Evolutionary conservation across 2,113 vertebrate species (phyloP).

Genomic region (Cygnus buccinator): DNA sequence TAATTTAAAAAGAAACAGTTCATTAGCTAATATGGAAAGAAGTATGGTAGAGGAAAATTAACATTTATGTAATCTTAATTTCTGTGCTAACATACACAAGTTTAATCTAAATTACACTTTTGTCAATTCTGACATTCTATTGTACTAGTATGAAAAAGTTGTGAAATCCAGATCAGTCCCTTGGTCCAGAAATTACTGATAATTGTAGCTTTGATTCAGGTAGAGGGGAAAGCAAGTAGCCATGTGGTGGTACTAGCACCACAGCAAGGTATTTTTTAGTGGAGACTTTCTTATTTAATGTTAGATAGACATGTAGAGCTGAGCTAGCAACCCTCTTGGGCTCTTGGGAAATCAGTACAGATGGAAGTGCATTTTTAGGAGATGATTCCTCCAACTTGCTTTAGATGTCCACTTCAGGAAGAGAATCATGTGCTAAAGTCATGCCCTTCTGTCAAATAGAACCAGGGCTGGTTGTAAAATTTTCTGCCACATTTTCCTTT

Average conservation of each 20-base stretch:
- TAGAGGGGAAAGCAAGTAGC: not conserved
- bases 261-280: not conserved
- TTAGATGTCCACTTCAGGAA: not conserved
- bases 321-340: not conserved
- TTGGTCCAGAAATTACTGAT: not conserved
- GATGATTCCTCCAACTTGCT: not conserved
- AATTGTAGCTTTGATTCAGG: not conserved
- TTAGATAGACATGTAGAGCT: not conserved
- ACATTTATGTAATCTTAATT: not conserved
- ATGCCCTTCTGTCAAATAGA: not conserved
- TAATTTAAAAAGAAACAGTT: not conserved
- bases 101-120: not conserved
- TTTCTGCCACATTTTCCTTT: not conserved
- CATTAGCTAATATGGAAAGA: not conserved
- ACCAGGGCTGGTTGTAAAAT: not conserved
- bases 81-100: not conserved
- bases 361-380: not conserved
- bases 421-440: not conserved
- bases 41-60: not conserved
- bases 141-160: not conserved
- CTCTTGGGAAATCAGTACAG: not conserved
- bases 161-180: not conserved
- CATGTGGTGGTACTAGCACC: not conserved
- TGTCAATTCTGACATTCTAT: not conserved
- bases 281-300: not conserved